Evolutionary conservation across 2,113 vertebrate genomes (phyloP).

Genomic region (Chaenogobius annularis): DNA sequence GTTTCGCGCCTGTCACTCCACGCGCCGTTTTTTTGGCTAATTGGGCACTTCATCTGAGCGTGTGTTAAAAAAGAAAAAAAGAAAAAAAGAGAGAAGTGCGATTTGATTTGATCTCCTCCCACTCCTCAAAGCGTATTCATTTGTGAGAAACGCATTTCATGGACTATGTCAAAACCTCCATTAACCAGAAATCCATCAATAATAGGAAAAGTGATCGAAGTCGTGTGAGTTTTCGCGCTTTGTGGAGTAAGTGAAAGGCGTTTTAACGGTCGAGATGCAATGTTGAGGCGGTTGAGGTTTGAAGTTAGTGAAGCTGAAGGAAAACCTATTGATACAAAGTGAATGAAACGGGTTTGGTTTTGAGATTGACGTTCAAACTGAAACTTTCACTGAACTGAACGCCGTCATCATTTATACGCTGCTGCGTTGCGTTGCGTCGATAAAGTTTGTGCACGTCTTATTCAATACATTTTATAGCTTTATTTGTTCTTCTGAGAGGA

Average conservation of each 20-base stretch:
- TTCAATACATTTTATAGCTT: no score
- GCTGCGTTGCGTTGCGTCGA: no score
- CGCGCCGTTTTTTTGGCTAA: slow-evolving; percentile 32
- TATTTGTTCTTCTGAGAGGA: no score
- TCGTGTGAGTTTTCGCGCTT: slow-evolving; percentile 3
- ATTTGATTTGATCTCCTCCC: slow-evolving; percentile 40
- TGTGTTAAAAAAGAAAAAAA: neutral
- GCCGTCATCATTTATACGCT: no score
- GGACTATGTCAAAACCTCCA: slow-evolving; percentile 25
- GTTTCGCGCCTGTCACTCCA: slow-evolving; percentile 8
- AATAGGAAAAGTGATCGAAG: slow-evolving; percentile 21
- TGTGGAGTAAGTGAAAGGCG: slow-evolving; percentile 18
- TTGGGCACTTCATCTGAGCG: slow-evolving; percentile 29
- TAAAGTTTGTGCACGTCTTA: no score
- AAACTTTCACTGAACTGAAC: no score
- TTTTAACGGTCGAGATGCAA: neutral
- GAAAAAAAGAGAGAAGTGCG: neutral
- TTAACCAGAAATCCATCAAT: slow-evolving; percentile 21
- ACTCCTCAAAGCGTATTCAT: slow-evolving; percentile 17
- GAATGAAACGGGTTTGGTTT: neutral
- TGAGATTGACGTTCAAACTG: neutral
- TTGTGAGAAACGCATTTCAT: slow-evolving; percentile 13
- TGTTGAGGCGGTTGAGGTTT: neutral
- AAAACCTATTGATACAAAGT: neutral
- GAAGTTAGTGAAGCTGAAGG: neutral